Percentiles rank a stretch among this genome's conserved stretches.
Conservation (phyloP, 2,797 vertebrate genomes). For the Coracias cyanogaster region DNA sequence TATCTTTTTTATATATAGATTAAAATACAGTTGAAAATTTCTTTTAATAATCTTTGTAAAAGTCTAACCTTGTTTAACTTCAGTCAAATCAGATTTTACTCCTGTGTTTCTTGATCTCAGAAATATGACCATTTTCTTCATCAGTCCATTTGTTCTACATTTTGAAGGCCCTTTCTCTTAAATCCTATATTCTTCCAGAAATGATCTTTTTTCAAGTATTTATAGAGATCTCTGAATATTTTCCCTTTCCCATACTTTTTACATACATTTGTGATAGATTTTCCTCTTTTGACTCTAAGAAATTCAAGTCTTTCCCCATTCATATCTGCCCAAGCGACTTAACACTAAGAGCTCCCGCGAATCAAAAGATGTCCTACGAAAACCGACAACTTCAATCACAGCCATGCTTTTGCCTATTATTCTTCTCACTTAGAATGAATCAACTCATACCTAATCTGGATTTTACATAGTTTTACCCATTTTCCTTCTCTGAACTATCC, state of each 20-base stretch:
- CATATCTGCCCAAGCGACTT: too few relatives aligned
- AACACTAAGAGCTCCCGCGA: too few relatives aligned
- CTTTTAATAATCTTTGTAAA: background rate
- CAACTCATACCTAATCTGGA: too few relatives aligned
- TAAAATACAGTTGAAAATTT: background rate
- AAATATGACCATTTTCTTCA: rapidly evolving
- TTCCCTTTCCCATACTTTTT: background rate
- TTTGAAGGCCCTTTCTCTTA: background rate
- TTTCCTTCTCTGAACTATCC: background rate
- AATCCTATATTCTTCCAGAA: background rate
- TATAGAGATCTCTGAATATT: background rate
- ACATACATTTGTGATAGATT: too few relatives aligned
- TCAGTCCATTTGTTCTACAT: background rate
- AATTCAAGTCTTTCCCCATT: too few relatives aligned
- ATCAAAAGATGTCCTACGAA: too few relatives aligned
- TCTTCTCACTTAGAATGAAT: too few relatives aligned
- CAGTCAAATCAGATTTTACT: background rate
- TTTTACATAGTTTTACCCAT: background rate
- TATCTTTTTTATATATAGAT: background rate
- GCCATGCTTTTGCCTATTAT: too few relatives aligned
- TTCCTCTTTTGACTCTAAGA: too few relatives aligned
- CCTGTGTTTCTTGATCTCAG: background rate
- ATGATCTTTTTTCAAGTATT: background rate
- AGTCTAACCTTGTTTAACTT: background rate
- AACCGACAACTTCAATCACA: too few relatives aligned